phyloP scores from a whole-genome alignment of 92 coral and sea anemone species.

The Zoanthus sansibaricus region DNA sequence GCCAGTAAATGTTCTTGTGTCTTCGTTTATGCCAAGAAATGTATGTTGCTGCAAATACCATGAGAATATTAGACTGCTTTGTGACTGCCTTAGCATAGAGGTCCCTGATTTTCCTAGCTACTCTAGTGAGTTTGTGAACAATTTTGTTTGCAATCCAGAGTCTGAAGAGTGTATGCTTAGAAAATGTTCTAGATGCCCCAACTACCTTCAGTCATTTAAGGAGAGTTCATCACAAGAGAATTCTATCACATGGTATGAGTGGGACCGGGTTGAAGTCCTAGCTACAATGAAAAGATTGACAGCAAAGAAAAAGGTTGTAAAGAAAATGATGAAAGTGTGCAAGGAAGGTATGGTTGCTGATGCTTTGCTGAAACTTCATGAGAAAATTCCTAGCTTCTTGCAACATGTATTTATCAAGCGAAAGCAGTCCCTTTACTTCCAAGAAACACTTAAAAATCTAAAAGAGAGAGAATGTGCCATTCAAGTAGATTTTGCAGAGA shows the following conservation, averaged over 20 bases:
- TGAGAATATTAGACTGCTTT: neutral
- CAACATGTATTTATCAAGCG: constrained; percentile 63
- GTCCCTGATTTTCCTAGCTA: neutral
- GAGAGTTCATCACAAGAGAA: constrained; percentile 15
- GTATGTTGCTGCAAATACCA: neutral
- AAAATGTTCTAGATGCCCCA: constrained; percentile 10
- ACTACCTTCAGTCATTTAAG: constrained; percentile 37
- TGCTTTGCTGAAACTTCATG: constrained; percentile 43
- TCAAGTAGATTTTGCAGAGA: constrained; percentile 62
- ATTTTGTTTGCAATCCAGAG: neutral
- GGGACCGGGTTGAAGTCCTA: constrained; percentile 56
- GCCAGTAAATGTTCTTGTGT: too few relatives aligned
- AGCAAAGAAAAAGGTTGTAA: constrained; percentile 42
- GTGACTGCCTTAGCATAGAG: neutral
- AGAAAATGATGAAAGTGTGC: constrained; percentile 53
- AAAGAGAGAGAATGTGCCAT: constrained; percentile 52
- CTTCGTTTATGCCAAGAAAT: neutral
- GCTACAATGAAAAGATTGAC: constrained; percentile 24
- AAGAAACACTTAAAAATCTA: constrained; percentile 41
- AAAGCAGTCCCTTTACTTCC: constrained; percentile 54
- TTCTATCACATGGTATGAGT: constrained; percentile 59
- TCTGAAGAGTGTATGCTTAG: constrained; percentile 1
- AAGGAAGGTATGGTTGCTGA: constrained; percentile 59
- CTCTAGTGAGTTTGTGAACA: neutral
- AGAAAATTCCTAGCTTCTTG: constrained; percentile 52